Conservation (phyloP, 2,113 vertebrate genomes). For the Corythornis vintsioides region DNA sequence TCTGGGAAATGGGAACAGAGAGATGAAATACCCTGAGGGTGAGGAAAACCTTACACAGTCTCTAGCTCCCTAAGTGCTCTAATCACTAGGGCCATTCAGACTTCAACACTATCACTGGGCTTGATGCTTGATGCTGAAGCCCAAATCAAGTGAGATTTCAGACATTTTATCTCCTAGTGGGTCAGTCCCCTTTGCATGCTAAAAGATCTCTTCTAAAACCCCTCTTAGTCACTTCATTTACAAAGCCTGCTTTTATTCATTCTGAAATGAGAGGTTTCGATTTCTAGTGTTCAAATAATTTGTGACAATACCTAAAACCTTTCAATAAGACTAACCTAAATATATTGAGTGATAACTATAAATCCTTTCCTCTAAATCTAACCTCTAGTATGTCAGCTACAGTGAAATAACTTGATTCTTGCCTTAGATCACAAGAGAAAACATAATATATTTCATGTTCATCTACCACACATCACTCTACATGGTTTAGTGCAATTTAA, state of each 20-base stretch:
- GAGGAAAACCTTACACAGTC: not conserved
- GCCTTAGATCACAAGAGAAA: not conserved
- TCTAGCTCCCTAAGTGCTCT: not conserved
- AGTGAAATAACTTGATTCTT: not conserved
- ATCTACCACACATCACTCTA: not conserved
- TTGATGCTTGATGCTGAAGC: not conserved
- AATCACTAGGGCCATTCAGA: not conserved
- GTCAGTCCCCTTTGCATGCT: fast-evolving
- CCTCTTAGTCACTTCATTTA: not conserved
- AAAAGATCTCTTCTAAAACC: not conserved
- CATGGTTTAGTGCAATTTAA: not conserved
- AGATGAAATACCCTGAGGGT: not conserved
- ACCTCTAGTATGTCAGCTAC: not conserved
- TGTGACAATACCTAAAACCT: not conserved
- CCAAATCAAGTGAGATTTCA: not conserved
- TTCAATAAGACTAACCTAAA: not conserved
- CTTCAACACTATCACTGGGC: not conserved
- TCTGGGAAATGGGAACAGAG: not conserved
- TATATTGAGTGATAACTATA: not conserved
- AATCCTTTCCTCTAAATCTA: not conserved
- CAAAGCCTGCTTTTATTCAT: not conserved
- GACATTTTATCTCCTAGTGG: not conserved
- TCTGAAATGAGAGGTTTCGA: not conserved
- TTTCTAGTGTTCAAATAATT: not conserved
- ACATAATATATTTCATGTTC: not conserved